Base-by-base conservation (phyloP, 2,888 invertebrate species). In the Drosophila nigricruria region DNA sequence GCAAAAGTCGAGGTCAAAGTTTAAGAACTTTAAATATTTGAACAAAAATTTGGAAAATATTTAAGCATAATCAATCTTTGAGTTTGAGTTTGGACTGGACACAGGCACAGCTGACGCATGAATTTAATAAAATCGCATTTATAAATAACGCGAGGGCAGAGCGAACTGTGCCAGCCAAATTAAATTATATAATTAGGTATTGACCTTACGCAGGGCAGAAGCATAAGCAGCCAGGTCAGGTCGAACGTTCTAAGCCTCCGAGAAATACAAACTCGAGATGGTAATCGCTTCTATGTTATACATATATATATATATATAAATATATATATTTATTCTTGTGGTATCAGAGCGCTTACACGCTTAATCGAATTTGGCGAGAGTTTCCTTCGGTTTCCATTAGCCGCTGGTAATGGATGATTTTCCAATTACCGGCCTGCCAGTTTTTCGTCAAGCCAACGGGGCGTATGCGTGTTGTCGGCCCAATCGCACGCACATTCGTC, bases 361-460 rank as follows among this genome's bases (percentile, higher is more conserved):
- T 83, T 88, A 85, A 85, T 88, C 86, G 86, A 88, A 85, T 85
- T 88, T 75, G 73, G 86, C 77, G 77, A 88, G 75, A 81, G 86
- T 88, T 85, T 85, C 63, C 75, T 79, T 79, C 71, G 69, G 63
- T 76, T 81, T 81, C 85, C 85, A 88, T 85, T 86, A 83, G 86
- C 56, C 73, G 79, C 69, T 83, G 70, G 81, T 86, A 86, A 88
- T 88, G 87, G 81, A 80, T 82, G 87, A 88, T 86, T 86, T 88
- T 88, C 88, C 86, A 88, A 86, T 86, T 86, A 88, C 85, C 85
- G 85, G 87, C 56, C 66, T 67, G 70, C 67, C 73, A 62, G 54
- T 60, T 74, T 77, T 70, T 65, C 43, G 49, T 54, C 40, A 47
- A 38, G 49, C 54, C 62, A 53, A 61, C 69, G 27, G 47, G 57